Evolutionary conservation across 1,140 invertebrate genomes (phyloP).

Genomic region (Cepaea nemoralis): DNA sequence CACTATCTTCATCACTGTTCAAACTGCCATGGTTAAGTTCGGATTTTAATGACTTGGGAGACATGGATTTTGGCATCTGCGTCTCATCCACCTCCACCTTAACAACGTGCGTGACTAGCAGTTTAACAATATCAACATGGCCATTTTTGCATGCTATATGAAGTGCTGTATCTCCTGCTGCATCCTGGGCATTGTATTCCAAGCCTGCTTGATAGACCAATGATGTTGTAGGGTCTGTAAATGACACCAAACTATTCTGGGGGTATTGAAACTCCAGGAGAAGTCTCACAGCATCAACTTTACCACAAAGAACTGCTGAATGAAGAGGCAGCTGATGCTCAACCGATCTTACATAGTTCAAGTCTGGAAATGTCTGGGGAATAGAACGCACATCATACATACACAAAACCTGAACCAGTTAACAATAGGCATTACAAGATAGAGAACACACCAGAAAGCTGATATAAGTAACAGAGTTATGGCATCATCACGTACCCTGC

Average conservation of each 20-base stretch:
- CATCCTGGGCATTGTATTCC: constrained; percentile 60
- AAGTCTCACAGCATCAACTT: constrained; percentile 77
- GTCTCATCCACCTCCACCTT: constrained; percentile 74
- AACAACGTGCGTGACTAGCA: constrained; percentile 79
- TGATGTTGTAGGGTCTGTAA: constrained; percentile 55
- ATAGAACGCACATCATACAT: no score
- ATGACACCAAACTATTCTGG: constrained; percentile 43
- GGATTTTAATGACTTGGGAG: neutral
- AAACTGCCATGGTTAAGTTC: neutral
- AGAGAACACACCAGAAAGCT: no score
- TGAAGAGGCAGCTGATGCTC: constrained; percentile 94
- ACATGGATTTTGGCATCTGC: neutral
- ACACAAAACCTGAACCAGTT: no score
- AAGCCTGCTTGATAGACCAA: constrained; percentile 44
- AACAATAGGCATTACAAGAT: no score
- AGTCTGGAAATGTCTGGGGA: constrained; percentile 76
- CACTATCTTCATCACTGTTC: neutral
- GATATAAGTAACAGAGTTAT: no score
- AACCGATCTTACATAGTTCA: constrained; percentile 83
- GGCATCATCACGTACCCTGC: no score
- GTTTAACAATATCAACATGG: constrained; percentile 53
- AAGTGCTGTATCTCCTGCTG: constrained; percentile 59
- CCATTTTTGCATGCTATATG: constrained; percentile 62
- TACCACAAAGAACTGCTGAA: constrained; percentile 90
- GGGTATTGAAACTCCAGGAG: constrained; percentile 89